Base-by-base conservation (phyloP, 2,797 vertebrate species). In the Uromys caudimaculatus region DNA sequence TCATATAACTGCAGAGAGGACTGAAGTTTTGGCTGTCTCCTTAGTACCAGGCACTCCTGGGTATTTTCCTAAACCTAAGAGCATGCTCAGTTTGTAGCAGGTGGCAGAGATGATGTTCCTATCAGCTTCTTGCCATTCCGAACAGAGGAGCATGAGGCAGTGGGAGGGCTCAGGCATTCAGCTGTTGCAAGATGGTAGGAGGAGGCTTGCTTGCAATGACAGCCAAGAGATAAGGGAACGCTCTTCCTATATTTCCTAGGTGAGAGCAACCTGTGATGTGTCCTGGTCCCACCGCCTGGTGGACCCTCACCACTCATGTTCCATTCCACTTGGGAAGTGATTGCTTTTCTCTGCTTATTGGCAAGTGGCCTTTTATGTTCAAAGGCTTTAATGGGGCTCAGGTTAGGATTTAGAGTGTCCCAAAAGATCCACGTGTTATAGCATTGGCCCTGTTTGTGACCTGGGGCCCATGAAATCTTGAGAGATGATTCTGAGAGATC, bases 261-360 rank as follows among this genome's bases (percentile, higher is more conserved):
- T 0, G 0, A n/a, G 32, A 47, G 44, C 27, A 1, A 32, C 47
- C 64, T 94, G 93, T 24, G 24, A 29, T 73, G 81, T 71, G 76
- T 14, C 21, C 79, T 21, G 0, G 2, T 67, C 47, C 14, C 0
- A 0, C 12, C 0, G 2, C 75, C 60, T 1, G 29, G 6, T 21
- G 21, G 47, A 4, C 27, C 6, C 58, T 73, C 35, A 47, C 38
- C 71, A 56, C 2, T 23, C 14, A 52, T 29, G 32, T 62, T 92
- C 62, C 21, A 16, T 32, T 17, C 1, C 1, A 58, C 73, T 21
- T 76, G 41, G 50, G 32, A 67, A 84, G 4, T 12, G 9, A 13
- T 35, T 29, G 71, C 23, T 14, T 67, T 14, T 71, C 2, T 0
- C 6, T 19, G 38, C 27, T 41, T 38, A 60, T 54, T 7, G 32